phyloP scores from a whole-genome alignment of 2,888 invertebrate species.

The Ecliptopera silaceata region DNA sequence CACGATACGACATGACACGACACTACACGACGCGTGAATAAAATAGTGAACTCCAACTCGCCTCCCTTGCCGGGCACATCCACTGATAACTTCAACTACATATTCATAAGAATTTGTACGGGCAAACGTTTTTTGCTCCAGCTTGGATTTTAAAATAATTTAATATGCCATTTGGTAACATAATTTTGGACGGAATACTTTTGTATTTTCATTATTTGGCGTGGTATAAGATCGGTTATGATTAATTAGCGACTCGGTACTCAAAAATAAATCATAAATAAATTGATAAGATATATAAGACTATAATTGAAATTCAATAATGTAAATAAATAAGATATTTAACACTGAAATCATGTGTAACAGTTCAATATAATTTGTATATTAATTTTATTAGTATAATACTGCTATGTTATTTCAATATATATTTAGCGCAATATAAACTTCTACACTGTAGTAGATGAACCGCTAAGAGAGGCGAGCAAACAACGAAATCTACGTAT shows the following conservation, averaged over 20 bases:
- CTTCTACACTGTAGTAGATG: not conserved
- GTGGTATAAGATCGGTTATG: slow-evolving; percentile 4
- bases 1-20: slow-evolving; percentile 1
- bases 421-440: slow-evolving; percentile 2
- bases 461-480: slow-evolving; percentile 13
- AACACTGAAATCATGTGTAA: not conserved
- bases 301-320: not conserved
- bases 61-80: slow-evolving; percentile 1
- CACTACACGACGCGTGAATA: slow-evolving; percentile 5
- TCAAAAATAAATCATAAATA: not conserved
- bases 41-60: slow-evolving; percentile 3
- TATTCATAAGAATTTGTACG: slow-evolving; percentile 17
- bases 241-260: not conserved
- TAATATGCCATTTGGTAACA: slow-evolving; percentile 49
- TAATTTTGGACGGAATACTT: slow-evolving; percentile 71
- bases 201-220: slow-evolving; percentile 38
- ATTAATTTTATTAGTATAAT: not conserved
- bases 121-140: slow-evolving; percentile 4
- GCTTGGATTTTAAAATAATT: slow-evolving; percentile 27
- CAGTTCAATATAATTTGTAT: slow-evolving; percentile 12
- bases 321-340: not conserved
- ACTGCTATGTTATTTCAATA: slow-evolving; percentile 2
- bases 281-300: not conserved
- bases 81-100: slow-evolving; percentile 2
- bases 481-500: slow-evolving; percentile 9